Evolutionary conservation across 2,113 vertebrate species (phyloP).

Genomic region (Chaenogobius annularis): DNA sequence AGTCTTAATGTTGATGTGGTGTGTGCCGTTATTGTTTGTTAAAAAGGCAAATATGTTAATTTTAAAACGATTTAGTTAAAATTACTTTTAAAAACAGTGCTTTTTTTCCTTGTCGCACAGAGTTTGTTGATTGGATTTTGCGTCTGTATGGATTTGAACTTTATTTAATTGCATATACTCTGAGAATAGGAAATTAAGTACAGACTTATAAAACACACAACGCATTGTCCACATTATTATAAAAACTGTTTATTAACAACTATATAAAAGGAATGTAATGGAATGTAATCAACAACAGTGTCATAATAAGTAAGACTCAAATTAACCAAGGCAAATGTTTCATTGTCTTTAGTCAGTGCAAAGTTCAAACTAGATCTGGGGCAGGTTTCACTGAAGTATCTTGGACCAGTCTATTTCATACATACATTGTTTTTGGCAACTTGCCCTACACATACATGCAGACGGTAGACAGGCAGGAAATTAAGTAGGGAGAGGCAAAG

Average conservation of each 20-base stretch:
- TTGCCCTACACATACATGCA: not conserved
- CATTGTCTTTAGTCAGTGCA: conserved; percentile 14
- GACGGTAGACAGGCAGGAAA: not conserved
- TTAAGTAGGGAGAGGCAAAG: not conserved
- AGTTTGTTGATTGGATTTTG: too few species aligned
- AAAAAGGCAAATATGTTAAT: too few species aligned
- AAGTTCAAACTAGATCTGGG: conserved; percentile 22
- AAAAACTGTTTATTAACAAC: conserved; percentile 67
- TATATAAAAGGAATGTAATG: conserved; percentile 38
- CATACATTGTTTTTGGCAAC: not conserved
- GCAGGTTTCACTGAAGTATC: not conserved
- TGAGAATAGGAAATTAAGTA: not conserved
- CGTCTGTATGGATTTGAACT: too few species aligned
- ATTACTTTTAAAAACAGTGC: too few species aligned
- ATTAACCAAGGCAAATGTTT: conserved; percentile 11
- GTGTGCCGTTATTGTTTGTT: too few species aligned
- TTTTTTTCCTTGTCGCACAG: too few species aligned
- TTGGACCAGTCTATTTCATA: not conserved
- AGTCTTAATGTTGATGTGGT: too few species aligned
- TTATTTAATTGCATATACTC: too few species aligned
- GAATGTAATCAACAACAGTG: conserved; percentile 12
- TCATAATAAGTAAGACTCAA: conserved; percentile 9
- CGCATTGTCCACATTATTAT: conserved; percentile 4
- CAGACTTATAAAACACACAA: not conserved
- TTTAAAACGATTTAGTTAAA: too few species aligned